Conservation (phyloP, 2,888 invertebrate genomes). For the Eupithecia dodoneata region DNA sequence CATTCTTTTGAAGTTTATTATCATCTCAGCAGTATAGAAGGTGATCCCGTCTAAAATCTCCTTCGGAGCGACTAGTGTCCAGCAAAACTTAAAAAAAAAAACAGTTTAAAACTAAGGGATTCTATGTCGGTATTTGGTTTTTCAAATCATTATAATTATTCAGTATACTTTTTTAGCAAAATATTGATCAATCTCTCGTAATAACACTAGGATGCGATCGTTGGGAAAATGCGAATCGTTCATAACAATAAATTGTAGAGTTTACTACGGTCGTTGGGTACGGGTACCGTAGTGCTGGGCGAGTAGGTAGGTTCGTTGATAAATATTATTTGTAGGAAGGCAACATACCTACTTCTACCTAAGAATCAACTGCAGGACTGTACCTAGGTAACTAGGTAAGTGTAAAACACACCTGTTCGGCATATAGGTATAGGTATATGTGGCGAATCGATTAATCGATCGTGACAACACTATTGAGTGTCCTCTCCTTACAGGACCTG, state of each 20-base stretch:
- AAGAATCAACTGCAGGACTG: not conserved
- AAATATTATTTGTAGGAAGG: not conserved
- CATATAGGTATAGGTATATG: no score
- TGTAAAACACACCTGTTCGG: no score
- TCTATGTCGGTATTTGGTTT: no score
- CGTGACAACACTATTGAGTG: no score
- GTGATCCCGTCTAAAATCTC: no score
- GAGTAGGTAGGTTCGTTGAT: not conserved
- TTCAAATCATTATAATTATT: constrained; percentile 6
- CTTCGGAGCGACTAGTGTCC: no score
- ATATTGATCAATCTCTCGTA: constrained; percentile 32
- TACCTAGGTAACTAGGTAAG: not conserved
- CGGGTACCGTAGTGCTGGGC: not conserved
- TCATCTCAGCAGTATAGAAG: no score
- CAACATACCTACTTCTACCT: not conserved
- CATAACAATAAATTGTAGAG: constrained; percentile 33
- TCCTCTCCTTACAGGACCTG: no score
- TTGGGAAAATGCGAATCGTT: constrained; percentile 29
- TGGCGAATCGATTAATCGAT: no score
- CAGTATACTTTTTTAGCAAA: constrained; percentile 42
- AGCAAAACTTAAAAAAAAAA: no score
- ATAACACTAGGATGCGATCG: constrained; percentile 28
- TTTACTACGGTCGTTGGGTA: constrained; percentile 41
- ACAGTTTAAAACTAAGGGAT: no score
- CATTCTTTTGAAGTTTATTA: no score